Conservation (phyloP, 92 coral and sea anemone species). For the Siderastrea radians region DNA sequence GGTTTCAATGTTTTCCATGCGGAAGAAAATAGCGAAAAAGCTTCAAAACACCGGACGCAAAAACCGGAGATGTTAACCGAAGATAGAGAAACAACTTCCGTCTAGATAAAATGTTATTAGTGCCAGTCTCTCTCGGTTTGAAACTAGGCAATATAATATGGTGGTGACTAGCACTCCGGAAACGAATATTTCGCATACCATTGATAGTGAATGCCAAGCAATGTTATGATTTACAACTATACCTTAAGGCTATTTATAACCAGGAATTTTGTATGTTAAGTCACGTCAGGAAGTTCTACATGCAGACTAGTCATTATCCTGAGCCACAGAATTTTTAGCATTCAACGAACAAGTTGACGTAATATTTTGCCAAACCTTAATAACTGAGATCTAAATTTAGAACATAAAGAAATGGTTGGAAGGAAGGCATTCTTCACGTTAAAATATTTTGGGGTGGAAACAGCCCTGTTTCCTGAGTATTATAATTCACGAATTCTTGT, state of each 20-base stretch:
- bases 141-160: constrained; percentile 49
- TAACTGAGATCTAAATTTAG: too few relatives aligned
- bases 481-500: too few relatives aligned
- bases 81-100: constrained; percentile 21
- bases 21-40: not conserved
- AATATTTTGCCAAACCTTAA: too few relatives aligned
- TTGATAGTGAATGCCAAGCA: not conserved
- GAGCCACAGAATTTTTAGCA: too few relatives aligned
- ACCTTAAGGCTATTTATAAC: not conserved
- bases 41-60: not conserved
- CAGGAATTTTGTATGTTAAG: not conserved
- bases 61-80: not conserved
- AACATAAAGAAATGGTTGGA: too few relatives aligned
- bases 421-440: too few relatives aligned
- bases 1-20: too few relatives aligned
- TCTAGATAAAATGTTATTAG: constrained; percentile 46
- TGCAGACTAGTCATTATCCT: too few relatives aligned
- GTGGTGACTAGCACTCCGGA: not conserved
- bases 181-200: not conserved
- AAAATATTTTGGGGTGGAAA: too few relatives aligned
- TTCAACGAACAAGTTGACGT: too few relatives aligned
- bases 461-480: too few relatives aligned
- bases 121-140: constrained; percentile 67
- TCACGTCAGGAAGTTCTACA: too few relatives aligned
- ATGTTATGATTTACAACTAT: not conserved